Evolutionary conservation across 2,888 invertebrate species (phyloP).

Genomic region (Sipha maydis): DNA sequence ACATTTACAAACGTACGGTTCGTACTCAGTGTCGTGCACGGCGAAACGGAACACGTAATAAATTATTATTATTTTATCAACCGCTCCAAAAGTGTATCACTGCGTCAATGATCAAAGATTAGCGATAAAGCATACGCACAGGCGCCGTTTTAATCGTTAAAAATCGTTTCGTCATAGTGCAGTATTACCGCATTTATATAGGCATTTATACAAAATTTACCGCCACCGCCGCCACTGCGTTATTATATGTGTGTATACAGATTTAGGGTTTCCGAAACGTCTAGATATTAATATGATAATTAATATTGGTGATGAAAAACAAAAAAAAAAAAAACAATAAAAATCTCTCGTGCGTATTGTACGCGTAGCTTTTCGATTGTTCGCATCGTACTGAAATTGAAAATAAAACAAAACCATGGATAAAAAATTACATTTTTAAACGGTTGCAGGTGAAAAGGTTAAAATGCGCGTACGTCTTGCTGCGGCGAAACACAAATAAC

Average conservation of each 20-base stretch:
- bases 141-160: too few relatives aligned
- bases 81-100: too few relatives aligned
- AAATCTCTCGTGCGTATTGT: neutral
- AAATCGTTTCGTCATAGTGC: too few relatives aligned
- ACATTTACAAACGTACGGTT: too few relatives aligned
- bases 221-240: neutral
- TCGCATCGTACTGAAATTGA: neutral
- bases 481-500: neutral
- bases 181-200: too few relatives aligned
- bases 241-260: neutral
- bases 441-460: neutral
- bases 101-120: too few relatives aligned
- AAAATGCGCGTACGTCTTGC: too few relatives aligned
- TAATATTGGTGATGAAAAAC: neutral
- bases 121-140: too few relatives aligned
- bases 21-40: too few relatives aligned
- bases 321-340: neutral
- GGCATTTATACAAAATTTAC: neutral
- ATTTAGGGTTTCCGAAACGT: neutral
- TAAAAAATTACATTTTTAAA: neutral
- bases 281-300: neutral
- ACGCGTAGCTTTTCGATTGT: neutral
- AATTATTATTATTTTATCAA: too few relatives aligned
- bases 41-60: too few relatives aligned
- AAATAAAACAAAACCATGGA: neutral